Conservation (phyloP, 2,888 invertebrate species). For the Aspidiotus destructor region DNA sequence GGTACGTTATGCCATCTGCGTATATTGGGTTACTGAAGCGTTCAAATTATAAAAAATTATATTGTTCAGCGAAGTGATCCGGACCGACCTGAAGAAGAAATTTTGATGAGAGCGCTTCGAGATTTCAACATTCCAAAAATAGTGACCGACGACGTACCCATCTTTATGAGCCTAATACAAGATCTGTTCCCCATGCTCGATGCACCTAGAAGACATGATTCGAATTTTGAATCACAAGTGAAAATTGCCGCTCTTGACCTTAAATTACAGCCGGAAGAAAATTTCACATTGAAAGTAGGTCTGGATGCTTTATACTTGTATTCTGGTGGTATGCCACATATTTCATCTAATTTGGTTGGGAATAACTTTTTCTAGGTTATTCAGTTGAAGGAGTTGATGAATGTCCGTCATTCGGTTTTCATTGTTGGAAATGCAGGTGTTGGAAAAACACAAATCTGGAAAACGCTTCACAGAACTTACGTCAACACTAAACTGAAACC, state of each 20-base stretch:
- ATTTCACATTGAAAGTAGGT: slow-evolving; percentile 68
- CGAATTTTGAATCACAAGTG: slow-evolving; percentile 72
- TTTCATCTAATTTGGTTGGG: slow-evolving; percentile 33
- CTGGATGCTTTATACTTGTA: neutral
- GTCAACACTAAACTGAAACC: slow-evolving; percentile 72
- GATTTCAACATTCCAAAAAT: slow-evolving; percentile 94
- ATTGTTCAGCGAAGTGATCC: slow-evolving; percentile 55
- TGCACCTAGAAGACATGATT: slow-evolving; percentile 76
- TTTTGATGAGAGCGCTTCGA: slow-evolving; percentile 82
- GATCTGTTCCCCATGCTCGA: slow-evolving; percentile 87
- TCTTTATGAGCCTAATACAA: slow-evolving; percentile 89
- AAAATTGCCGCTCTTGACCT: slow-evolving; percentile 68
- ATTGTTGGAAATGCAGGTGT: slow-evolving; percentile 78
- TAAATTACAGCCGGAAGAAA: slow-evolving; percentile 81
- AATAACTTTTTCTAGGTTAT: slow-evolving; percentile 55
- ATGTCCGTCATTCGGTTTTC: slow-evolving; percentile 88
- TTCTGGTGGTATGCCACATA: neutral
- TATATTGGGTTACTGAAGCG: neutral
- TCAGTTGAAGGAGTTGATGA: slow-evolving; percentile 83
- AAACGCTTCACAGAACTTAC: slow-evolving; percentile 75
- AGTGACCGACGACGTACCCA: slow-evolving; percentile 79
- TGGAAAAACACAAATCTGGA: slow-evolving; percentile 89
- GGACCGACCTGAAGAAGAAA: slow-evolving; percentile 77
- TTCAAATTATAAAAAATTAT: neutral
- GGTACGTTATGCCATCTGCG: slow-evolving; percentile 45